These are phyloP conservation scores for Mesochorus sp. DNA, from an alignment of 2,888 invertebrate species.

Conservation along the genomic window DNA sequence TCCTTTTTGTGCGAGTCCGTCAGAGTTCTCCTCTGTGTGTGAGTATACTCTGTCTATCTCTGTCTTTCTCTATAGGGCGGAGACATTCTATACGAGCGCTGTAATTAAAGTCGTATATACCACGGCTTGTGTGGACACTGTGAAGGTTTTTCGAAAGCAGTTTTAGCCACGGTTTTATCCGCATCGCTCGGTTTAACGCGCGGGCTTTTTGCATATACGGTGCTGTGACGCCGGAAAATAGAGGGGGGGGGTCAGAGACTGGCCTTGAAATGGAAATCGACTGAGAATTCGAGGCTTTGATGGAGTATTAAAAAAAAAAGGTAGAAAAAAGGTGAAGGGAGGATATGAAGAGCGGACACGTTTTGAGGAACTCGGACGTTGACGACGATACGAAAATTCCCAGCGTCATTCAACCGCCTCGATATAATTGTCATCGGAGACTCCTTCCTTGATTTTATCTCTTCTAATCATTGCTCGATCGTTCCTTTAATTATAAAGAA, in stretches of 20 bases:
- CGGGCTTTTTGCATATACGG: slow-evolving; percentile 54
- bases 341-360: slow-evolving; percentile 3
- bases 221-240: not conserved
- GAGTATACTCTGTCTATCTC: not conserved
- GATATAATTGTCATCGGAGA: not conserved
- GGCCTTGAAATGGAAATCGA: slow-evolving; percentile 61
- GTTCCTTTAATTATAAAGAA: slow-evolving; percentile 54
- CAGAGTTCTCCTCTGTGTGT: not conserved
- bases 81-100: slow-evolving; percentile 33
- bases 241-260: slow-evolving; percentile 9
- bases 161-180: slow-evolving; percentile 53
- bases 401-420: not conserved
- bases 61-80: slow-evolving; percentile 5
- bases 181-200: slow-evolving; percentile 16
- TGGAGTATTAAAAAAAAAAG: slow-evolving; percentile 23
- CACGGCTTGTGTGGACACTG: slow-evolving; percentile 16
- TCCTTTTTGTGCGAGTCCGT: slow-evolving; percentile 39
- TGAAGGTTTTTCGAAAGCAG: slow-evolving; percentile 58
- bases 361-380: slow-evolving; percentile 33
- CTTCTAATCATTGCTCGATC: slow-evolving; percentile 47
- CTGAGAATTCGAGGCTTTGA: slow-evolving; percentile 52
- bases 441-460: slow-evolving; percentile 36
- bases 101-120: slow-evolving; percentile 59
- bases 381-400: slow-evolving; percentile 14
- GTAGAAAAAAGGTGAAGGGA: not conserved